Conservation (phyloP, 1,140 invertebrate genomes). For the Plutomurus gul region DNA sequence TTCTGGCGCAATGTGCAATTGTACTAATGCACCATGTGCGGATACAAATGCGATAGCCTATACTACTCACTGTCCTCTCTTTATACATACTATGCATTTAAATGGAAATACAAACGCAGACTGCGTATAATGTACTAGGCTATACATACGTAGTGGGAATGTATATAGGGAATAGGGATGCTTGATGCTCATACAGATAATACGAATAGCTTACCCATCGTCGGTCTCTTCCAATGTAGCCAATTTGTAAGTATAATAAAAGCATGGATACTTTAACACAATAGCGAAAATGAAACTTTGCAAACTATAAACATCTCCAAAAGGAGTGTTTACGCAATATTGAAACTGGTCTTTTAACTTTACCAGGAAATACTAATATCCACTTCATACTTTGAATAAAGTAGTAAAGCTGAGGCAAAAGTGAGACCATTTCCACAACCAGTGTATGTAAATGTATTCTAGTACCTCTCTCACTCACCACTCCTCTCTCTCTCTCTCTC, state of each 20-base stretch:
- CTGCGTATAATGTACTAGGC: background rate
- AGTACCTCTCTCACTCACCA: too few relatives aligned
- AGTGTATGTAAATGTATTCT: too few relatives aligned
- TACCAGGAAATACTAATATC: background rate
- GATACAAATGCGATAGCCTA: background rate
- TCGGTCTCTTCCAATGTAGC: background rate
- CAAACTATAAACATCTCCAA: conserved; percentile 16
- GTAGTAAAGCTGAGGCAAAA: too few relatives aligned
- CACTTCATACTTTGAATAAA: too few relatives aligned
- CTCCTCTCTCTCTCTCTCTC: too few relatives aligned
- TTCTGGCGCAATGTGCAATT: conserved; percentile 12
- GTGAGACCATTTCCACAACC: too few relatives aligned
- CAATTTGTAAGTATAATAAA: conserved; percentile 7
- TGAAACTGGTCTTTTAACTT: background rate
- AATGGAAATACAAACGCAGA: background rate
- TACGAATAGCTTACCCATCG: background rate
- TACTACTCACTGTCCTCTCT: too few relatives aligned
- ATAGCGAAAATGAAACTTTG: conserved; percentile 13
- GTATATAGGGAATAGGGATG: too few relatives aligned
- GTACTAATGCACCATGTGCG: conserved; percentile 6
- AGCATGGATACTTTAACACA: background rate
- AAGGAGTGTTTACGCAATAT: conserved; percentile 17
- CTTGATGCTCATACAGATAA: too few relatives aligned
- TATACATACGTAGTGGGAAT: background rate
- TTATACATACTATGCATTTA: too few relatives aligned